Conservation (phyloP, 64 coral and sea anemone species). For the Stylophora pistillata region DNA sequence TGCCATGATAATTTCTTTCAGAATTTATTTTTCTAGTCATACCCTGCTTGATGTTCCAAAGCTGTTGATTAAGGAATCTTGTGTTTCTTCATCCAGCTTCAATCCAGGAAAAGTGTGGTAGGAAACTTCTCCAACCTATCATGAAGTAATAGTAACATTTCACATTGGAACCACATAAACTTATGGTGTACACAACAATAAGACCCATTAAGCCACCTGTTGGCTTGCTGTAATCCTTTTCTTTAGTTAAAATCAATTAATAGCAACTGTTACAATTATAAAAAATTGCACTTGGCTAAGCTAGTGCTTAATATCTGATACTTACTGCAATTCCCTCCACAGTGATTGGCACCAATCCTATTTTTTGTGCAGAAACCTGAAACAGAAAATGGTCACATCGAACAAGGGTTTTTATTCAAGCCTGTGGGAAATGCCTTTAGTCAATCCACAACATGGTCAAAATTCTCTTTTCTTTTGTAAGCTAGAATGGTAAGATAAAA, state of each 20-base stretch:
- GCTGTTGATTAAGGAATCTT: constrained; percentile 46
- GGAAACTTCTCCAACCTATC: constrained; percentile 54
- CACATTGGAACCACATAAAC: neutral
- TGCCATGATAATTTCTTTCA: no score
- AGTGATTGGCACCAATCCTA: constrained; percentile 55
- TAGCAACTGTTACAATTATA: no score
- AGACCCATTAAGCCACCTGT: no score
- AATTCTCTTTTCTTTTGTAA: no score
- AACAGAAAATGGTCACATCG: neutral
- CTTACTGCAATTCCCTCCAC: constrained; percentile 63
- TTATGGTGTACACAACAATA: no score
- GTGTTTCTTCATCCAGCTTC: constrained; percentile 45
- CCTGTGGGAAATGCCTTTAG: no score
- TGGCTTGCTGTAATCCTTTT: no score
- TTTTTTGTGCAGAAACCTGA: constrained; percentile 48
- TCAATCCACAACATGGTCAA: no score
- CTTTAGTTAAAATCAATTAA: no score
- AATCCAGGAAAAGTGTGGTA: constrained; percentile 38
- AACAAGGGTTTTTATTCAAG: no score
- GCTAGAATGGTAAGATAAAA: no score
- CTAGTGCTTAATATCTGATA: neutral
- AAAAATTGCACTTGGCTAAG: no score
- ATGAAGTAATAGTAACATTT: neutral
- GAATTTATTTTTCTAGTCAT: neutral
- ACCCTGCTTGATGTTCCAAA: constrained; percentile 48